Evolutionary conservation across 2,888 invertebrate genomes (phyloP), one percentile per base, ranked within the genome.

Genomic region (Branchellion lobata): DNA sequence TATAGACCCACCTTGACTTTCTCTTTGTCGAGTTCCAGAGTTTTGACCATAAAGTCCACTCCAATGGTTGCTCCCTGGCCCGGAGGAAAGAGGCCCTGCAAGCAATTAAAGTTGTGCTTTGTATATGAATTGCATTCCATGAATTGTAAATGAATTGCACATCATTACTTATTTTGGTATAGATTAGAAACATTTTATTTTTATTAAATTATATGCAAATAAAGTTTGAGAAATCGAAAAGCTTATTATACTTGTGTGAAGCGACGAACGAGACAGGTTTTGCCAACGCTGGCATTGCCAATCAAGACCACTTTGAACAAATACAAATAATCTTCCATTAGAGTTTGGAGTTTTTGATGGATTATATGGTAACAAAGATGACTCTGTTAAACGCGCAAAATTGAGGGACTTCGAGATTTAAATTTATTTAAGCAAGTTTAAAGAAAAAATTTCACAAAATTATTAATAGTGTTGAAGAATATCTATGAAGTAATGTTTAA

Each of bases 31-130:
- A 98, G 94, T 90, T 96, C 96, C 11, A 98, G 95, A 78, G 96
- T 96, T 90, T 98, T 98, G 82, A 98, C 97, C 96, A 98, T 96
- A 88, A 98, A 98, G 90, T 98, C 98, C 34, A 98, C 97, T 80
- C 97, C 97, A 85, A 98, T 98, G 1, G 97, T 98, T 80, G 97
- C 97, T 84, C 96, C 96, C 89, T 98, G 97, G 21, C 97, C 97
- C 47, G 96, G 96, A 77, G 97, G 97, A 89, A 98, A 98, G 74
- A 97, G 89, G 1, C 97, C 97, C 91, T 92, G 85, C 47, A 80
- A 82, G 81, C 14, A 57, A 78, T 47, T 47, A 14, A 14, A n/a
- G 47, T 14, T 47, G 18, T 47, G 8, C 18, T 14, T 47, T 47
- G 47, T 47, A 47, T 8, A 47, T 14, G 18, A 47, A 47, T 14